Percentiles rank a stretch among this genome's conserved stretches.
Conservation (phyloP, 2,888 invertebrate species). For the Diaperis boleti region DNA sequence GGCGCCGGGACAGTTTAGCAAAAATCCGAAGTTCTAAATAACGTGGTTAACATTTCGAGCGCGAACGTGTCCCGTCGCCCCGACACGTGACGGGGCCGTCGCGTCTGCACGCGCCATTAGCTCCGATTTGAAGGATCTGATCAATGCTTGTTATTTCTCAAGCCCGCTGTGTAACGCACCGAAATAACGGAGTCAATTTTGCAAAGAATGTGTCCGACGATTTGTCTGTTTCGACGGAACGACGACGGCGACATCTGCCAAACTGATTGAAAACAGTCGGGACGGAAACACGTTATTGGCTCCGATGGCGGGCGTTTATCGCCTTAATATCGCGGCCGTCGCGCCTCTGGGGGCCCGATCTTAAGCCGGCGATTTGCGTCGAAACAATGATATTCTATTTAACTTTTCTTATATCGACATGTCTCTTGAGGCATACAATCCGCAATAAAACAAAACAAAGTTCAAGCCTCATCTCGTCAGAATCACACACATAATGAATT, state of each 20-base stretch:
- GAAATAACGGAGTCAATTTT: constrained; percentile 42
- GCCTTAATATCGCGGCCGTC: constrained; percentile 41
- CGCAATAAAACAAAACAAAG: too few relatives aligned
- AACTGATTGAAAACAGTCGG: constrained; percentile 45
- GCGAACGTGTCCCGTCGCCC: too few relatives aligned
- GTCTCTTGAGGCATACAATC: too few relatives aligned
- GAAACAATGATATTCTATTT: too few relatives aligned
- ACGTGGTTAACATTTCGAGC: too few relatives aligned
- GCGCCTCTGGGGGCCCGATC: too few relatives aligned
- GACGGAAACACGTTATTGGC: constrained; percentile 41
- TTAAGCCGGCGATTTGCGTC: too few relatives aligned
- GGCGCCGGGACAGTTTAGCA: too few relatives aligned
- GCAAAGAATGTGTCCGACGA: constrained; percentile 41
- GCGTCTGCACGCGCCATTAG: constrained; percentile 6
- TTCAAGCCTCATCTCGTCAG: too few relatives aligned
- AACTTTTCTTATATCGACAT: too few relatives aligned
- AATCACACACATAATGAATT: constrained; percentile 28
- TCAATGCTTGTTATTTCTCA: constrained; percentile 40
- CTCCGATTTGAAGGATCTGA: constrained; percentile 34
- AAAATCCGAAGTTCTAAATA: too few relatives aligned
- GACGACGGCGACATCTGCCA: constrained; percentile 44
- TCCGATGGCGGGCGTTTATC: constrained; percentile 33
- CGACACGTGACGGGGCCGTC: too few relatives aligned
- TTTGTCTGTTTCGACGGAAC: constrained; percentile 44
- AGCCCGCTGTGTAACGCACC: constrained; percentile 36